phyloP scores from a whole-genome alignment of 1,140 invertebrate genomes.

The Cydia fagiglandana region DNA sequence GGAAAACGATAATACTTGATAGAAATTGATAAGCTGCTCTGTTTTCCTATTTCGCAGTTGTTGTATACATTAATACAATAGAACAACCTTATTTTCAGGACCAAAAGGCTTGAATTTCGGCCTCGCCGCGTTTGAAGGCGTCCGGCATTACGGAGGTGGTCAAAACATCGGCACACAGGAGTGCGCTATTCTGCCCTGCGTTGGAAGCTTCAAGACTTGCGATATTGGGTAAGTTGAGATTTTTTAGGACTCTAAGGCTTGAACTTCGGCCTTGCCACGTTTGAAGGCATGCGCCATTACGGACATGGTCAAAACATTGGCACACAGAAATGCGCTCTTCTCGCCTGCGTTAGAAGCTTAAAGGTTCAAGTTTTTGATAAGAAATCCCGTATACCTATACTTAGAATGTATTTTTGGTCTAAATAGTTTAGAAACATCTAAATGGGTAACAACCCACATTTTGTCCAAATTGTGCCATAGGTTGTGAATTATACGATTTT shows the following conservation, averaged over 20 bases:
- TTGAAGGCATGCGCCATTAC: slow-evolving; percentile 72
- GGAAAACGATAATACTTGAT: too few relatives aligned
- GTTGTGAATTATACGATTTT: too few relatives aligned
- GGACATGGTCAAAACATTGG: slow-evolving; percentile 61
- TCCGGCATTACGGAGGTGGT: slow-evolving; percentile 56
- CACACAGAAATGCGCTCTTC: slow-evolving; percentile 74
- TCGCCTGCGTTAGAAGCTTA: slow-evolving; percentile 72
- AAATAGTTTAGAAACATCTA: too few relatives aligned
- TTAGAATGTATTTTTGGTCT: too few relatives aligned
- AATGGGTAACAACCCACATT: too few relatives aligned
- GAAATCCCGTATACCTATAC: too few relatives aligned
- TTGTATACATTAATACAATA: too few relatives aligned
- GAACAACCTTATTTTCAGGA: slow-evolving; percentile 28
- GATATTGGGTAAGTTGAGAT: slow-evolving; percentile 5
- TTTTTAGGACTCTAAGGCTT: slow-evolving; percentile 38
- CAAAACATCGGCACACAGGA: slow-evolving; percentile 71
- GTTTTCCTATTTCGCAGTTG: too few relatives aligned
- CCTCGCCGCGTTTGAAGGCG: slow-evolving; percentile 74
- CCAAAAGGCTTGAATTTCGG: slow-evolving; percentile 44
- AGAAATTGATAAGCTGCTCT: too few relatives aligned
- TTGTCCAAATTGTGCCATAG: too few relatives aligned
- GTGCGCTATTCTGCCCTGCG: slow-evolving; percentile 77
- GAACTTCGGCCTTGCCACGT: slow-evolving; percentile 63
- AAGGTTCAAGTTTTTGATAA: slow-evolving; percentile 32
- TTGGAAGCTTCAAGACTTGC: slow-evolving; percentile 53